Evolutionary conservation across 2,888 invertebrate species (phyloP), one percentile per base, ranked within the genome.

Genomic region (Diaperis boleti): DNA sequence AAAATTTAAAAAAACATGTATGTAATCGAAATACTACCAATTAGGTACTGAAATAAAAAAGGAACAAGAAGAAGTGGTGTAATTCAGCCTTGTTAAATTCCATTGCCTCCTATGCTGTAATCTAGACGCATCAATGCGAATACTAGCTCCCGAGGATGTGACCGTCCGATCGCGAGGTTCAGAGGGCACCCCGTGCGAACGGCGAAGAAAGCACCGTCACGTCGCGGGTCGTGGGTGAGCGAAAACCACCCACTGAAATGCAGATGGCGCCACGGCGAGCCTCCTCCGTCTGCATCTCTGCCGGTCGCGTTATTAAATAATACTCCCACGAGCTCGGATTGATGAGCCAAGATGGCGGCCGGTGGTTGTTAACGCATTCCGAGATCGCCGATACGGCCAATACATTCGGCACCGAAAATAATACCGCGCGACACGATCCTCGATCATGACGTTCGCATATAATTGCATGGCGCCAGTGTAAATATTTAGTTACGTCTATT

Each of bases 391-490:
- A 55, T 42, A 55, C 42, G 17, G 31, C 69, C 69, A 73, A 74
- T 73, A 74, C 72, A 74, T 73, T 74, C 72, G 66, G 70, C 17
- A 11, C 33, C 17, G 13, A 49, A 35, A 49, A 49, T 35, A 35
- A 18, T 13, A 6, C 11, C 33, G 33, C 33, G 33, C 54, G 50
- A 54, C 60, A 60, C 65, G 69, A 64, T 67, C 65, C n/a, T n/a
- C n/a, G n/a, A n/a, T 60, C 73, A 71, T 74, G 74, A 74, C 71
- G 74, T 72, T 72, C 68, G 74, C 74, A 67, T 73, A 70, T 69
- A 71, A 69, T 70, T 71, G 68, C 69, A 70, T 72, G 76, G 75
- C 76, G 76, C 76, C 75, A 75, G 72, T 57, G 72, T 73, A 74
- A 74, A 75, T 74, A 73, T 73, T 75, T 73, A 69, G 68, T 67